Evolutionary conservation across 2,888 invertebrate genomes (phyloP).

Genomic region (Brachyptera risi): DNA sequence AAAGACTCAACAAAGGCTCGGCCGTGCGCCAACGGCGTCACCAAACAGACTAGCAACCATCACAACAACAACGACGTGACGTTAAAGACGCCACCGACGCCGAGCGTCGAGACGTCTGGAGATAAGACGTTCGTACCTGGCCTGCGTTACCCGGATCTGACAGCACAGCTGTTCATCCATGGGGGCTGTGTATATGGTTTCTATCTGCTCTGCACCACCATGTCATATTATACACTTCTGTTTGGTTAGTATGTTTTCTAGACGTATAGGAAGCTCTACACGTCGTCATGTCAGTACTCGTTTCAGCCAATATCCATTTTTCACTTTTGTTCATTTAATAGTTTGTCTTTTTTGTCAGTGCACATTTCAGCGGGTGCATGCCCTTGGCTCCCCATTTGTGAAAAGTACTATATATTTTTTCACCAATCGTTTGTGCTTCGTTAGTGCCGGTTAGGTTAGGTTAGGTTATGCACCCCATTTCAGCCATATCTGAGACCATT

Average conservation of each 20-base stretch:
- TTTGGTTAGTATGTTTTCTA: conserved; percentile 60
- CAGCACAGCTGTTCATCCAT: conserved; percentile 67
- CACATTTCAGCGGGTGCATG: too few species aligned
- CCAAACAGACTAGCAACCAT: neutral
- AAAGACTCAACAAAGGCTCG: neutral
- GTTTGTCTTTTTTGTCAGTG: too few species aligned
- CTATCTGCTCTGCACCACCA: conserved; percentile 57
- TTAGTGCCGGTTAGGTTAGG: too few species aligned
- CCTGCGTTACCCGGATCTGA: conserved; percentile 64
- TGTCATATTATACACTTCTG: conserved; percentile 59
- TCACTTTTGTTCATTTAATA: too few species aligned
- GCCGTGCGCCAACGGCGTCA: neutral
- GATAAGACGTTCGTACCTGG: neutral
- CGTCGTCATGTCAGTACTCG: too few species aligned
- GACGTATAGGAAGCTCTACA: too few species aligned
- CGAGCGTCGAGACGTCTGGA: neutral
- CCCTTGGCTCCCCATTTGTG: too few species aligned
- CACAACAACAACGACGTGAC: neutral
- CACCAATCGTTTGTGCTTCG: too few species aligned
- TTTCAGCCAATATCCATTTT: too few species aligned
- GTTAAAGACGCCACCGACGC: neutral
- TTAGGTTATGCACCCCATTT: too few species aligned
- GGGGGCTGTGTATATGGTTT: conserved; percentile 65
- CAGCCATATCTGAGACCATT: too few species aligned
- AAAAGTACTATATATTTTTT: too few species aligned